Evolutionary conservation across 2,888 invertebrate species (phyloP).

Genomic region (Myopa tessellatipennis): DNA sequence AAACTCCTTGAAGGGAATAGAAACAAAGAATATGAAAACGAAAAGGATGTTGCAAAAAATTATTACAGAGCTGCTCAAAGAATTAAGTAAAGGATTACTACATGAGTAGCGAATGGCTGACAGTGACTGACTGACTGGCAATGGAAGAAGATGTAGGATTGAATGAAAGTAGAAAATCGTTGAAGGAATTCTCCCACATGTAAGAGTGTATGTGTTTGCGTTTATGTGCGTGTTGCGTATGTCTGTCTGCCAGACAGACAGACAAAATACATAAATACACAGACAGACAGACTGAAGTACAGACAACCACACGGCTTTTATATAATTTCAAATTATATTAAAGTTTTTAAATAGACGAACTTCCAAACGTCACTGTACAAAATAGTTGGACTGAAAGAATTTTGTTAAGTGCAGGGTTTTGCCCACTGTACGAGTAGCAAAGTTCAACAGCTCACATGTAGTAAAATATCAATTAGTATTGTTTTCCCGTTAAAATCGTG

Average conservation of each 20-base stretch:
- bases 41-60: constrained; percentile 31
- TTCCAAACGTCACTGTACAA: too few relatives aligned
- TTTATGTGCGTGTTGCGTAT: not conserved
- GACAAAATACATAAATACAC: too few relatives aligned
- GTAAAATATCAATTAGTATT: too few relatives aligned
- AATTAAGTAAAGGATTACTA: constrained; percentile 52
- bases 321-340: constrained; percentile 21
- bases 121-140: constrained; percentile 35
- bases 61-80: constrained; percentile 47
- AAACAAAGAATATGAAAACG: not conserved
- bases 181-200: too few relatives aligned
- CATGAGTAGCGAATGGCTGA: constrained; percentile 46
- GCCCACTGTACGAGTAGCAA: too few relatives aligned
- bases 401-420: too few relatives aligned
- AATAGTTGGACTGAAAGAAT: too few relatives aligned
- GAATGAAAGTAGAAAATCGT: not conserved
- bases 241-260: too few relatives aligned
- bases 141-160: not conserved
- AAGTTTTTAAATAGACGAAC: too few relatives aligned
- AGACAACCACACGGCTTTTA: constrained; percentile 34
- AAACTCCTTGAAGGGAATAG: not conserved
- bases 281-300: not conserved
- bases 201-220: too few relatives aligned
- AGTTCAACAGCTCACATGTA: too few relatives aligned
- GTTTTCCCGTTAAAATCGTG: too few relatives aligned